Base-by-base conservation (phyloP, 2,797 vertebrate genomes). In the Semotilus atromaculatus region DNA sequence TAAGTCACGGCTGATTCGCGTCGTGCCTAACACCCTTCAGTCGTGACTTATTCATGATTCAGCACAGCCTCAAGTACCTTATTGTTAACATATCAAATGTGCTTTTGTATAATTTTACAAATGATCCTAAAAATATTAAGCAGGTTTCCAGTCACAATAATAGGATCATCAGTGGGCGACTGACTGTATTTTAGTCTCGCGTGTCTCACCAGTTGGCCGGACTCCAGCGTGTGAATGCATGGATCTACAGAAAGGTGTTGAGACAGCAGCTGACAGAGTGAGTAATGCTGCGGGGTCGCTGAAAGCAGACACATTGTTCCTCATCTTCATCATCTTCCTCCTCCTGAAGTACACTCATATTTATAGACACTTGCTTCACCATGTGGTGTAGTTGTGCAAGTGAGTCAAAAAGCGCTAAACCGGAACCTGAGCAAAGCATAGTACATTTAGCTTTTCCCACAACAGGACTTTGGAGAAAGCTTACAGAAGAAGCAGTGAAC, bases 231-330 rank as follows among this genome's bases (percentile, higher is more conserved):
- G 26, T 31, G 84, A 73, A 78, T 67, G 36, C 21, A 58, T 80
- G 75, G 81, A 86, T 83, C 83, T 76, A 86, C 87, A 64, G 62
- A 29, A 64, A 64, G 62, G 62, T 64, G 62, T 64, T 31, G 62
- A 64, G 62, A 64, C 62, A 72, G 80, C 55, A 77, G 88, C 84
- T 88, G 90, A 89, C 80, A 89, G 76, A 84, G 38, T 92, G 91
- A 93, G 83, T 90, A 90, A 93, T 93, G 91, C 89, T 81, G 72
- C 64, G 43, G 73, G 58, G 60, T 64, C 29, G 6, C 26, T 7
- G 60, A 31, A 64, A 64, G 26, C 60, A 87, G 66, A 77, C 76
- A 71, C 71, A 64, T 64, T 64, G 40, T 77, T 78, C 66, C 79
- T 85, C 71, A 2, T 34, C 83, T 71, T 64, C 68, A 55, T 70